Conservation (phyloP, 2,888 invertebrate species). For the Ichneumoninae sp. region DNA sequence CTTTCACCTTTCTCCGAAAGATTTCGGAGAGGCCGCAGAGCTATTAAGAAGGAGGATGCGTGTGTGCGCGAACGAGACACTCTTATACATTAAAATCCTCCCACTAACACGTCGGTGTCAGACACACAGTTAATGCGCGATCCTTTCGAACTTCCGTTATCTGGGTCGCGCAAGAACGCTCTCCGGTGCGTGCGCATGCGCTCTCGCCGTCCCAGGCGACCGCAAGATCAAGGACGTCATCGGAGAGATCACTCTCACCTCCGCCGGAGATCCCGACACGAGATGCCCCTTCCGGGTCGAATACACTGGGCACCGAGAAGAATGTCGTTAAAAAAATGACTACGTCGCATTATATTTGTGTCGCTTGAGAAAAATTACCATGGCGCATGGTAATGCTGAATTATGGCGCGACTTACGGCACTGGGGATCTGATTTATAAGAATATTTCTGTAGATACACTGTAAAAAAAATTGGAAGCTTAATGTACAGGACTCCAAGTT, state of each 20-base stretch:
- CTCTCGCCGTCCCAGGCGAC: conserved; percentile 35
- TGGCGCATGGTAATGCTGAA: too few relatives aligned
- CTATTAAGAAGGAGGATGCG: conserved; percentile 12
- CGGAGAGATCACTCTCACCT: conserved; percentile 73
- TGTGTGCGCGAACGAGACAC: conserved; percentile 14
- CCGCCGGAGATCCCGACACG: conserved; percentile 25
- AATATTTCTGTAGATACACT: too few relatives aligned
- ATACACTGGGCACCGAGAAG: not conserved
- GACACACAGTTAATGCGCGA: not conserved
- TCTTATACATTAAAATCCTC: conserved; percentile 14
- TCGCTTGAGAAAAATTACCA: too few relatives aligned
- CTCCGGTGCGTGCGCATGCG: conserved; percentile 12
- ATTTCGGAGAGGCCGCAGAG: conserved; percentile 5
- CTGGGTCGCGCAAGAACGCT: conserved; percentile 61
- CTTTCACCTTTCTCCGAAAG: conserved; percentile 58
- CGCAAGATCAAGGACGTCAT: conserved; percentile 77
- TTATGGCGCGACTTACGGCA: too few relatives aligned
- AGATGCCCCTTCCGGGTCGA: conserved; percentile 1
- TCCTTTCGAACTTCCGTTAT: conserved; percentile 61
- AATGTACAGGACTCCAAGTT: too few relatives aligned
- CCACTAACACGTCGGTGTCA: not conserved
- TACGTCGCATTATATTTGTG: too few relatives aligned
- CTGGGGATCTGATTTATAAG: too few relatives aligned
- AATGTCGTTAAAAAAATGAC: not conserved
- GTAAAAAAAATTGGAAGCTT: too few relatives aligned